Base-by-base conservation (phyloP, 2,113 vertebrate genomes). In the Bambusicola thoracicus region DNA sequence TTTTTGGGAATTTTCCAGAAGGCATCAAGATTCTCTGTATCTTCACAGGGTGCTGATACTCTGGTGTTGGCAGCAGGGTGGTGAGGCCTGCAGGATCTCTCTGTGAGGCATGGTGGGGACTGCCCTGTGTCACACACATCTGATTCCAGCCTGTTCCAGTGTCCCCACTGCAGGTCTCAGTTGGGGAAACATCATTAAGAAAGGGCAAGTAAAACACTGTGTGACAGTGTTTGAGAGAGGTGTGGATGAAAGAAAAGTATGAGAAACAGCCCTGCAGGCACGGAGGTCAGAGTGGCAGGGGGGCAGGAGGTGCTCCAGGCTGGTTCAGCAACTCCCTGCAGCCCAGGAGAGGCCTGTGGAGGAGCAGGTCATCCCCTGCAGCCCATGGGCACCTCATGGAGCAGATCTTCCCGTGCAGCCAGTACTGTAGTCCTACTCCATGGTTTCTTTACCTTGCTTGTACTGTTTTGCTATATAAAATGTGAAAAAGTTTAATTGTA, bases 61-160 rank as follows among this genome's bases (percentile, higher is more conserved):
- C 19, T 53, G 17, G 11, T 20, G 21, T 13, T 70, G 2, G n/a
- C 20, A 27, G 20, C 0, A 25, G 29, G 44, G 12, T 7, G 3
- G 3, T 12, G 59, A 58, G 5, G 6, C 10, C 13, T 36, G 20
- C n/a, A 24, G 10, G 12, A 8, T 10, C 82, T 16, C 3, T 67
- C 41, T 36, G 32, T 43, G 43, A 83, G 27, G 15, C 46, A 49
- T 67, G n/a, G 12, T 7, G 3, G 16, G 24, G 30, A 2, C 25
- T 65, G 29, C 13, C 20, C 7, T 21, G 9, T 66, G 38, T 12
- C 3, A 2, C 70, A 66, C 29, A 32, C 15, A 40, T 25, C 3
- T 14, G 9, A 10, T 38, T 44, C 24, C n/a, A 77, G 19, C 9
- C 4, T 4, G 21, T 48, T 65, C 41, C 59, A 62, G 16, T 22